Conservation (phyloP, 2,797 vertebrate genomes). For the Chloroceryle inda region DNA sequence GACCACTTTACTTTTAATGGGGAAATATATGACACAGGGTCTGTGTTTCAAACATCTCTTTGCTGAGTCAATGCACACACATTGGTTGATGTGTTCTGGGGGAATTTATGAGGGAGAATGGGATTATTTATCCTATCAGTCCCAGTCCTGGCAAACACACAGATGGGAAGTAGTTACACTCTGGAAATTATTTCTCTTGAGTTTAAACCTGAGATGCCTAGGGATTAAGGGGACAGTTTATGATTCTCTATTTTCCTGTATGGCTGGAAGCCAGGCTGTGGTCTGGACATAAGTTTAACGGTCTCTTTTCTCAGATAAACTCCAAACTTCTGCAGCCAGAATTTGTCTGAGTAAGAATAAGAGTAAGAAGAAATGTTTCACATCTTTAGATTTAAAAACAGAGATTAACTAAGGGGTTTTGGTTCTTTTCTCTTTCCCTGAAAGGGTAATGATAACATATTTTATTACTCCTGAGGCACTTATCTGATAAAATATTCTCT, state of each 20-base stretch:
- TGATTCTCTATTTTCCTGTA: conserved; percentile 13
- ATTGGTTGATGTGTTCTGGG: background rate
- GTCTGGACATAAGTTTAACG: background rate
- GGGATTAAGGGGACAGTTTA: conserved; percentile 6
- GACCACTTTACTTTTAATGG: background rate
- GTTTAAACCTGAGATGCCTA: conserved; percentile 12
- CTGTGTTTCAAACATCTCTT: background rate
- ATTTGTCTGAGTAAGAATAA: background rate
- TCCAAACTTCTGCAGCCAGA: background rate
- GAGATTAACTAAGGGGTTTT: background rate
- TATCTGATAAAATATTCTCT: background rate
- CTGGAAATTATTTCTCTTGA: conserved; percentile 39
- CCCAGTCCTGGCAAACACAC: background rate
- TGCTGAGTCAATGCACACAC: background rate
- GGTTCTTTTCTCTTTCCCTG: background rate
- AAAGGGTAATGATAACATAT: background rate
- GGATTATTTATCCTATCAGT: background rate
- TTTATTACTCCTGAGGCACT: background rate
- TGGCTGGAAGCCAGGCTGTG: background rate
- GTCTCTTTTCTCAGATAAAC: background rate
- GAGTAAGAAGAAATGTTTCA: background rate
- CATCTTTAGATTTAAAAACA: background rate
- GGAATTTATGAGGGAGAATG: background rate
- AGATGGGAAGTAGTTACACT: conserved; percentile 11
- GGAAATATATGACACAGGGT: background rate